Evolutionary conservation across 2,888 invertebrate species (phyloP).

Genomic region (Petrophora chlorosata): DNA sequence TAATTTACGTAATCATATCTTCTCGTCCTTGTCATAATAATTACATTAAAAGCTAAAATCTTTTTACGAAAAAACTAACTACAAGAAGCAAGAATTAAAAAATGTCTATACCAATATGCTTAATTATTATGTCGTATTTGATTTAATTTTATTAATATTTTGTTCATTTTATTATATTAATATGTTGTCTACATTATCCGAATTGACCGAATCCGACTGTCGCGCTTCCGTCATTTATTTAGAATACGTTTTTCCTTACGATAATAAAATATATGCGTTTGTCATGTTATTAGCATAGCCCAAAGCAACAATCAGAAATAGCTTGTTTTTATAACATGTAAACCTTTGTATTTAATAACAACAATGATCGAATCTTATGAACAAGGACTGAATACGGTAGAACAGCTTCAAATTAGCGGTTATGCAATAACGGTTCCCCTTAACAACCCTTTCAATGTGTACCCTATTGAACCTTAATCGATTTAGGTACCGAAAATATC

Average conservation of each 20-base stretch:
- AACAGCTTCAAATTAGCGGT: too few relatives aligned
- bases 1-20: conserved; percentile 19
- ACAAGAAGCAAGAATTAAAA: background rate
- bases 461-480: too few relatives aligned
- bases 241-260: too few relatives aligned
- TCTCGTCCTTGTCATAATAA: conserved; percentile 16
- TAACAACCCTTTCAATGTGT: too few relatives aligned
- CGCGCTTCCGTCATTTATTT: too few relatives aligned
- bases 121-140: too few relatives aligned
- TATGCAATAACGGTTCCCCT: too few relatives aligned
- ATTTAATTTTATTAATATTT: too few relatives aligned
- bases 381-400: background rate
- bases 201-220: too few relatives aligned
- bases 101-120: too few relatives aligned
- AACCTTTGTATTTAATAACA: conserved; percentile 11
- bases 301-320: conserved; percentile 6
- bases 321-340: conserved; percentile 12
- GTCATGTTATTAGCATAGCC: conserved; percentile 15
- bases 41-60: conserved; percentile 13
- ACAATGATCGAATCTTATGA: background rate
- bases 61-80: conserved; percentile 12
- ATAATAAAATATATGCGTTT: conserved; percentile 13
- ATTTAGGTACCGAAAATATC: too few relatives aligned
- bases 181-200: conserved; percentile 2
- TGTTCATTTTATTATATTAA: too few relatives aligned